phyloP scores from a whole-genome alignment of 2,888 invertebrate species.

The Copidosoma aretas region DNA sequence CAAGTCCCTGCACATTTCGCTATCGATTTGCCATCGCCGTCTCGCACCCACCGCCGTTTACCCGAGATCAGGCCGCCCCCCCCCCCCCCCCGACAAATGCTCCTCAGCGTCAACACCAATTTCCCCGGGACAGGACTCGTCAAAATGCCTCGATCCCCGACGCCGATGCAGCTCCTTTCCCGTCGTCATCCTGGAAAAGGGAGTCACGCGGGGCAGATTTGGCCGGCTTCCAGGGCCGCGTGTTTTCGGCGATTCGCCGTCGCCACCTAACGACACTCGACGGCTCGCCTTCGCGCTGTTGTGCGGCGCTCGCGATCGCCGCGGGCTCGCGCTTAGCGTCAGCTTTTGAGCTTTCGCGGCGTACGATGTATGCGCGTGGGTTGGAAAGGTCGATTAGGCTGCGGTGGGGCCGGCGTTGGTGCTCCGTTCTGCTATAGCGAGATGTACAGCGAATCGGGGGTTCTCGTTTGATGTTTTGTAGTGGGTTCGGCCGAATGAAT shows the following conservation, averaged over 20 bases:
- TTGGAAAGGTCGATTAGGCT: too few species aligned
- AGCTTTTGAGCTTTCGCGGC: too few species aligned
- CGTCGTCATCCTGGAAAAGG: conserved; percentile 23
- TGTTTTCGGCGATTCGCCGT: conserved; percentile 35
- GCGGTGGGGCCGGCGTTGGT: too few species aligned
- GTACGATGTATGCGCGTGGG: too few species aligned
- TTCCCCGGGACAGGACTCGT: too few species aligned
- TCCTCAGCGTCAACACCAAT: background rate
- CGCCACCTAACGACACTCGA: conserved; percentile 33
- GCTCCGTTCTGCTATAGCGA: too few species aligned
- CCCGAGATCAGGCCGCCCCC: background rate
- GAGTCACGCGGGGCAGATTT: conserved; percentile 13
- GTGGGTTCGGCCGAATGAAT: too few species aligned
- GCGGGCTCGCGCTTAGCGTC: too few species aligned
- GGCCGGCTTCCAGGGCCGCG: conserved; percentile 26
- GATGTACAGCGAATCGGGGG: too few species aligned
- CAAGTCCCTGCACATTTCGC: too few species aligned
- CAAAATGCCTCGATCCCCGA: background rate
- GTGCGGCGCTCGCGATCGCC: background rate
- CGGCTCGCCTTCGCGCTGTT: background rate
- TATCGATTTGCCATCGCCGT: background rate
- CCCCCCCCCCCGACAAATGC: background rate
- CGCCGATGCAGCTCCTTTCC: background rate
- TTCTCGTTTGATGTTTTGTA: too few species aligned
- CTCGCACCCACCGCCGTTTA: background rate